Evolutionary conservation across 2,113 vertebrate species (phyloP).

Genomic region (Paramormyrops kingsleyae): DNA sequence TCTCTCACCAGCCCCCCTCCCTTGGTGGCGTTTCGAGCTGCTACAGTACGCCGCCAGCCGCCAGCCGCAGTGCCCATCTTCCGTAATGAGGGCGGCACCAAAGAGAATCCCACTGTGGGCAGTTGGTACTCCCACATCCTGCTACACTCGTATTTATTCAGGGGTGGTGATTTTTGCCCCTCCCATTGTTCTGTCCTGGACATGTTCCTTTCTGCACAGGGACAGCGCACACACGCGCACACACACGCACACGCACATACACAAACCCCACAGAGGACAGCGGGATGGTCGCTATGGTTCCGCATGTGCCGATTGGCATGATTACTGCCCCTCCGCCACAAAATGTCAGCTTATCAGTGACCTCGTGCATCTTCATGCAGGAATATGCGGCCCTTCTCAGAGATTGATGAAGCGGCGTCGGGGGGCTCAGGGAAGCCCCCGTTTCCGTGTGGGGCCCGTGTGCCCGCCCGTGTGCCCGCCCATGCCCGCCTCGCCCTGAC

Average conservation of each 20-base stretch:
- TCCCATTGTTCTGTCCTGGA: background rate
- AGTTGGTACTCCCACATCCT: conserved; percentile 7
- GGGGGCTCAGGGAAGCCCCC: background rate
- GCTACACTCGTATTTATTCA: conserved; percentile 13
- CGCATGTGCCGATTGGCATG: background rate
- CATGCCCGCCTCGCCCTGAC: background rate
- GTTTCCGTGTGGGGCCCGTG: background rate
- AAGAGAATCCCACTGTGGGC: background rate
- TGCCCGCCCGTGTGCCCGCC: background rate
- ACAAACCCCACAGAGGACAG: background rate
- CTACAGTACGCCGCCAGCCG: background rate
- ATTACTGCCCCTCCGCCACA: background rate
- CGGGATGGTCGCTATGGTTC: background rate
- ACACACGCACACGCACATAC: background rate
- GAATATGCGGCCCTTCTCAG: background rate
- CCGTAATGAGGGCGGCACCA: background rate
- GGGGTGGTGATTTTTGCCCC: background rate
- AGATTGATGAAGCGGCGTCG: background rate
- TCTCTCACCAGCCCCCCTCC: conserved; percentile 30
- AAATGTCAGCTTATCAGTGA: background rate
- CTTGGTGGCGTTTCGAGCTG: background rate
- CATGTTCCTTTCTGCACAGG: background rate
- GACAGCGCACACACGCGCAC: background rate
- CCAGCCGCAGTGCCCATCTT: background rate
- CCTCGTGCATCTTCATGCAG: background rate